Evolutionary conservation across 2,113 vertebrate species (phyloP), one percentile per base, ranked within the genome.

Genomic region (Empidonax traillii): DNA sequence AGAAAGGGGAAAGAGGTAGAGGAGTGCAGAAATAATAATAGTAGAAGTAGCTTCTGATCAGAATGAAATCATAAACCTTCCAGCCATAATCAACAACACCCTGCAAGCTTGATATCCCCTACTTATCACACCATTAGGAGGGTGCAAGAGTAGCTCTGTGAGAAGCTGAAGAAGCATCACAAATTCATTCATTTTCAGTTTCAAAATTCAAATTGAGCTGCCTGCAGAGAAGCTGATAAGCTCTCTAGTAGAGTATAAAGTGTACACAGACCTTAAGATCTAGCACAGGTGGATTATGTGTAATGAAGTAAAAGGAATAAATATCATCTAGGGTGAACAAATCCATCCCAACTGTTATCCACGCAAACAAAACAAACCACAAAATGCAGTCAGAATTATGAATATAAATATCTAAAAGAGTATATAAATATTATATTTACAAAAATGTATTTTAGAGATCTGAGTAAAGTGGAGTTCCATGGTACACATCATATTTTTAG

Each of bases 201-300:
- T 98, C 98, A 97, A 98, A 99, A 99, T 99, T 98, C 98, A 98
- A 98, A 98, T 97, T 94, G 94, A 97, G 96, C 95, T 96, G 97
- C 94, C 98, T 99, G 98, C 94, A 97, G 97, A 98, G 98, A 97
- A 85, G 93, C 98, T 98, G 98, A 99, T 98, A 99, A 99, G 98
- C 97, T 97, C 94, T 97, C 95, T 96, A 97, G 95, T 96, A 96
- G 98, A 97, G 95, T 97, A 97, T 95, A 97, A 98, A 98, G 97
- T 97, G 92, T 96, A 98, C 96, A 97, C 55, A 93, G 95, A 78
- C 96, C 90, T 96, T 96, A 96, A 97, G 97, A 98, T 97, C 97
- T 96, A 96, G 92, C 96, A 95, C 92, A 98, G 97, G 98, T 98
- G 96, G 98, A 98, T 98, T 98, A 98, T 93, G 96, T 97, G 96